phyloP scores from a whole-genome alignment of 1,140 invertebrate species.

The Drosophila repletoides region DNA sequence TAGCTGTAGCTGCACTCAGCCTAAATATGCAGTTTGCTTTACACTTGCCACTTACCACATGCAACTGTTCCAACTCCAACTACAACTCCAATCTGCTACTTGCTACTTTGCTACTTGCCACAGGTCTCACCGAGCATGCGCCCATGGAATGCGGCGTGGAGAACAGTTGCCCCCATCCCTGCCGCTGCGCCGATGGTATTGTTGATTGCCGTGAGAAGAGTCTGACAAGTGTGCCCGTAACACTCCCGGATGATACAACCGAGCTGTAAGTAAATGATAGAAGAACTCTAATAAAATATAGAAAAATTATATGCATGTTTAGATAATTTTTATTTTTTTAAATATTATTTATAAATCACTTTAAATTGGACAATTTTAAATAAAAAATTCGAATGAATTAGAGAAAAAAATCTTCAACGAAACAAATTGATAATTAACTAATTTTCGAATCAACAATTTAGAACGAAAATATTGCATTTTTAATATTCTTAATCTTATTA shows the following conservation, averaged over 20 bases:
- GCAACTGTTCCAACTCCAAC: too few relatives aligned
- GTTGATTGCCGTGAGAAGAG: slow-evolving; percentile 97
- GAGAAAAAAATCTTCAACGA: too few relatives aligned
- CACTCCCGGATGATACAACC: slow-evolving; percentile 95
- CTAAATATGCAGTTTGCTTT: slow-evolving; percentile 37
- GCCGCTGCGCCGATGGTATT: slow-evolving; percentile 95
- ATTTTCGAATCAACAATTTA: too few relatives aligned
- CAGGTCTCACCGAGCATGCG: slow-evolving; percentile 86
- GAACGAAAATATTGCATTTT: too few relatives aligned
- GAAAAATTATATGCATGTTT: not conserved
- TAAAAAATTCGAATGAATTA: too few relatives aligned
- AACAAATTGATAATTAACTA: too few relatives aligned
- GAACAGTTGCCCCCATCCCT: slow-evolving; percentile 94
- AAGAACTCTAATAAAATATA: not conserved
- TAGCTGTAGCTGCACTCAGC: slow-evolving; percentile 14
- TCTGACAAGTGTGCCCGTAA: slow-evolving; percentile 92
- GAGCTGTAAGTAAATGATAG: slow-evolving; percentile 91
- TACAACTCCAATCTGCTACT: too few relatives aligned
- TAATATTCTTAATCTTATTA: too few relatives aligned
- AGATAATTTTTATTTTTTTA: too few relatives aligned
- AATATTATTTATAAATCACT: too few relatives aligned
- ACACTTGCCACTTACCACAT: slow-evolving; percentile 45
- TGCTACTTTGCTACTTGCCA: slow-evolving; percentile 31
- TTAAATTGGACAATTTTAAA: too few relatives aligned
- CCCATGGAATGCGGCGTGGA: slow-evolving; percentile 91